Base-by-base conservation (phyloP, 1,140 invertebrate species). In the Meloidogyne chitwoodi region DNA sequence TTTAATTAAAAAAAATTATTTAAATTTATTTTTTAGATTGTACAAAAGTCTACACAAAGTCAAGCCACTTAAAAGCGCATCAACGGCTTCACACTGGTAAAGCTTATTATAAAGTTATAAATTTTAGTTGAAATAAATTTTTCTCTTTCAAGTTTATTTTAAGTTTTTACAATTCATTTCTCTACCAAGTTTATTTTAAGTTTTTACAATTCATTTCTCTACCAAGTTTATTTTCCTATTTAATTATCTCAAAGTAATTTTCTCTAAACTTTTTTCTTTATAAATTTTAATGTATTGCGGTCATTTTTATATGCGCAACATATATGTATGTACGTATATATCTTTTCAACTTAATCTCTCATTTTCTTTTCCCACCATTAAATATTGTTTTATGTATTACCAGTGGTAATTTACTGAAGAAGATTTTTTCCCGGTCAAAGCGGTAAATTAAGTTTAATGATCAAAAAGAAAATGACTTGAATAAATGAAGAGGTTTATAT, bases 31-130 rank as follows among this genome's bases (percentile, higher is more conserved):
- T 84, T 85, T 62, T 90, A 94, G 95, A 94, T 85, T 98, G 96
- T 89, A 92, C 92, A 83, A 98, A 98, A 90, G 94, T 97, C 62
- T 98, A 98, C 89, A 98, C 95, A 65, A 98, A 98, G 91, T 96
- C 94, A 89, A 98, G 95, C 80, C 96, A 98, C 89, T 90, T 98
- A 14, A 98, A 98, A 89, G 95, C 95, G 72, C 96, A 98, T 90
- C 93, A 97, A 89, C 91, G 96, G 87, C 95, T 96, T 88, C 95
- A 98, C 87, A 97, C 95, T 90, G 95, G 95, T 97, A 90, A 92
- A 90, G 8, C 10, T 10, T 10, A 38, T 38, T 80, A 12, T 62
- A 44, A n/a, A n/a, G 3, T n/a, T 34, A 19, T 2, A 31, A 67
- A 26, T 34, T n/a, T 41, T 14, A 65, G 2, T 27, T 14, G n/a